Base-by-base conservation (phyloP, 2,888 invertebrate species). In the Altica lythri region DNA sequence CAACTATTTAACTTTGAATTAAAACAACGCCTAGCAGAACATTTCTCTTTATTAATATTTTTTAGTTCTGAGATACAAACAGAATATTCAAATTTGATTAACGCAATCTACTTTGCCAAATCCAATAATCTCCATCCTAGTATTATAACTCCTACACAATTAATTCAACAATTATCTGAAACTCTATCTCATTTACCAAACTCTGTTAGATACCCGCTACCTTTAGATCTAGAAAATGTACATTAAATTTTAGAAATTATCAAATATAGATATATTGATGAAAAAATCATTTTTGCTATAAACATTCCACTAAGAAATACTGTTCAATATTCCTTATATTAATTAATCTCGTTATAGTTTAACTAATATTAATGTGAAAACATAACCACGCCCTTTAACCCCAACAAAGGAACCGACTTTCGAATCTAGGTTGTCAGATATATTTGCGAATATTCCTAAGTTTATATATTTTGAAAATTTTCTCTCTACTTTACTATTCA, bases 1-100 rank as follows among this genome's bases (percentile, higher is more conserved):
- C 22, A 52, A 13, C 14, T 22, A 17, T 55, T 56, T 22, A 44
- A 55, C 25, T 29, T 61, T 19, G 51, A 61, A 22, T 16, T 59
- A 14, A 57, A 57, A 49, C 54, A 52, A 52, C 52, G 6, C 18
- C 32, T 57, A 10, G 61, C 57, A 13, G 61, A 61, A 50, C 56
- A 57, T 19, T 35, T 61, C 19, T 53, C 55, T 13, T 30, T 61
- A 22, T 25, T 60, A 22, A 34, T 35, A 3, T 45, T 64, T 9
- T 6, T 59, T 6, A 38, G 49, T 14, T 49, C 29, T 4, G 61
- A 61, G 51, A 6, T 59, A 22, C 16, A 58, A 17, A 54, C 42
- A 13, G 53, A 61, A 53, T 53, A 47, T 18, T 34, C 42, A 5
- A 50, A 14, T 9, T 25, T 57, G 9, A 50, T 49, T 30, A 50